These are phyloP conservation scores for Gila orcuttii DNA, from an alignment of 2,113 vertebrate species.

Conservation along the genomic window DNA sequence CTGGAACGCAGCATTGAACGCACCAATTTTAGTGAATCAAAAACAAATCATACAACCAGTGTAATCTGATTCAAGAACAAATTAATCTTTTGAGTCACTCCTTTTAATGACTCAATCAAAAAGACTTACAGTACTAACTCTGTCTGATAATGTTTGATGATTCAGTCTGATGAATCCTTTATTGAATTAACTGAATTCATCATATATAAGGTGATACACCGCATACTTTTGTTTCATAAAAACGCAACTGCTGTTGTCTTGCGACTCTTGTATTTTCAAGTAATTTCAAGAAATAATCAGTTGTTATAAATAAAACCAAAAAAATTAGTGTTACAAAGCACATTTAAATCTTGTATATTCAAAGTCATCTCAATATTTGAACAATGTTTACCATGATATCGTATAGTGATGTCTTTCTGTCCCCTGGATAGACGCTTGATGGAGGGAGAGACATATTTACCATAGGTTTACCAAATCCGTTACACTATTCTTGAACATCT, in stretches of 20 bases:
- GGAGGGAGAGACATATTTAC: slow-evolving; percentile 21
- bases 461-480: neutral
- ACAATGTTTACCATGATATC: neutral
- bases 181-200: neutral
- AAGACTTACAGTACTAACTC: neutral
- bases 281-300: neutral
- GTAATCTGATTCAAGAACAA: neutral
- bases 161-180: neutral
- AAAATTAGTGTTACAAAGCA: neutral
- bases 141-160: neutral
- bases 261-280: too few species aligned
- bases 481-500: neutral
- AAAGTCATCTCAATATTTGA: neutral
- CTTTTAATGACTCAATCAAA: neutral
- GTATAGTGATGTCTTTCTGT: neutral
- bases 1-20: too few species aligned
- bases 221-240: too few species aligned
- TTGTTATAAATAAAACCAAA: neutral
- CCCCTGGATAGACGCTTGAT: neutral
- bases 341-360: neutral
- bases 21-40: neutral
- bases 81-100: neutral
- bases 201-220: too few species aligned
- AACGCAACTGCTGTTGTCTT: too few species aligned
- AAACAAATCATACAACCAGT: neutral